Base-by-base conservation (phyloP, 2,888 invertebrate species). In the Amiota mariae region DNA sequence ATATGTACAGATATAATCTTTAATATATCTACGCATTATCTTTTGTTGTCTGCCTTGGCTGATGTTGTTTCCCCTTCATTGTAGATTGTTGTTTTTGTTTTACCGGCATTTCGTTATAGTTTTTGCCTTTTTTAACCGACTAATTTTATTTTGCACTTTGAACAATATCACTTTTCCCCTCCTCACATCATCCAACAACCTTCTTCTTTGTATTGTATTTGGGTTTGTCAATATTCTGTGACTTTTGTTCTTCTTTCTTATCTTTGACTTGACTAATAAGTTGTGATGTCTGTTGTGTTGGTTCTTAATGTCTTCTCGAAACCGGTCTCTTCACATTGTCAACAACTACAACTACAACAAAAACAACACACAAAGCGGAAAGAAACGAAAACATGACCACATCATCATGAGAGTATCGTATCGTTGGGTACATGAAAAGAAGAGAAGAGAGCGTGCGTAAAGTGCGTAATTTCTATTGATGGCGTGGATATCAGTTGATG, bases 391-490 rank as follows among this genome's bases (percentile, higher is more conserved):
- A 56, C 24, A 70, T 46, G 15, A 15, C 66, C 18, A 70, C 56
- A 56, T 15, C 24, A 24, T 24, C 24, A 24, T 24, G 24, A 24
- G 24, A 24, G n/a, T n/a, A n/a, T n/a, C n/a, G n/a, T n/a, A n/a
- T n/a, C n/a, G n/a, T n/a, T n/a, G n/a, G n/a, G n/a, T n/a, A n/a
- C n/a, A n/a, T n/a, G n/a, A n/a, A n/a, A n/a, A 47, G 15, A 49
- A 61, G 59, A 54, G 72, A 63, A 67, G 72, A 73, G 83, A 84
- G 81, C 84, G 85, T 84, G 83, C 83, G 83, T 85, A 83, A 85
- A 83, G 83, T 83, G 83, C 83, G 83, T 83, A 83, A 85, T 81
- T 82, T 80, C 75, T 75, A 74, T 76, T 78, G 73, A 13, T 70
- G 51, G 1, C 74, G 63, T 64, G 48, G n/a, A 49, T 71, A n/a